Evolutionary conservation across 2,888 invertebrate genomes (phyloP).

Genomic region (Drosophila silvestris): DNA sequence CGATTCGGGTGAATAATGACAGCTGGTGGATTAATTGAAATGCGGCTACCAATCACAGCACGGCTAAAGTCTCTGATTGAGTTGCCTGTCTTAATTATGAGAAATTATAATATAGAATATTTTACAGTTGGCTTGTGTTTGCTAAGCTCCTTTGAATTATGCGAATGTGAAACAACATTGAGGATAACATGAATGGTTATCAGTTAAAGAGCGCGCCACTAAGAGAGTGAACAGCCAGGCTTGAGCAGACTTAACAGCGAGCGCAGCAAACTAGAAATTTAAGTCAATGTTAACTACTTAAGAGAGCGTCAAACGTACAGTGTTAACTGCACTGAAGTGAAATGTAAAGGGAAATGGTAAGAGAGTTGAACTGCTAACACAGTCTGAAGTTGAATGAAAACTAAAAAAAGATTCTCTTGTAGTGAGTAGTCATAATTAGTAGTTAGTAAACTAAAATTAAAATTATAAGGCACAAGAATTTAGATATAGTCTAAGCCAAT

Average conservation of each 20-base stretch:
- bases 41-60: slow-evolving; percentile 38
- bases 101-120: slow-evolving; percentile 23
- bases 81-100: slow-evolving; percentile 31
- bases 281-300: background rate
- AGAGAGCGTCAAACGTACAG: slow-evolving; percentile 29
- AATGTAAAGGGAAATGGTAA: background rate
- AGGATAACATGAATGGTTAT: background rate
- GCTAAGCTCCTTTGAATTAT: slow-evolving; percentile 31
- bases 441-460: background rate
- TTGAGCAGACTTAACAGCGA: slow-evolving; percentile 6
- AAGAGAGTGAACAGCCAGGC: background rate
- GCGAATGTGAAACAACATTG: slow-evolving; percentile 1
- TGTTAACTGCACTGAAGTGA: background rate
- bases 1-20: slow-evolving; percentile 24
- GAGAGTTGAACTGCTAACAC: background rate
- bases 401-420: background rate
- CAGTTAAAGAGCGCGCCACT: slow-evolving; percentile 29
- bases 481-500: background rate
- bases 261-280: background rate
- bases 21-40: slow-evolving; percentile 41
- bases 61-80: slow-evolving; percentile 41
- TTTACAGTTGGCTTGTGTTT: slow-evolving; percentile 13
- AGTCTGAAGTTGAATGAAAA: background rate
- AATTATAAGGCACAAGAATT: background rate
- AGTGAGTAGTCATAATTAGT: background rate